These are phyloP conservation scores for Acrobasis suavella DNA, from an alignment of 2,888 invertebrate species.

Conservation along the genomic window DNA sequence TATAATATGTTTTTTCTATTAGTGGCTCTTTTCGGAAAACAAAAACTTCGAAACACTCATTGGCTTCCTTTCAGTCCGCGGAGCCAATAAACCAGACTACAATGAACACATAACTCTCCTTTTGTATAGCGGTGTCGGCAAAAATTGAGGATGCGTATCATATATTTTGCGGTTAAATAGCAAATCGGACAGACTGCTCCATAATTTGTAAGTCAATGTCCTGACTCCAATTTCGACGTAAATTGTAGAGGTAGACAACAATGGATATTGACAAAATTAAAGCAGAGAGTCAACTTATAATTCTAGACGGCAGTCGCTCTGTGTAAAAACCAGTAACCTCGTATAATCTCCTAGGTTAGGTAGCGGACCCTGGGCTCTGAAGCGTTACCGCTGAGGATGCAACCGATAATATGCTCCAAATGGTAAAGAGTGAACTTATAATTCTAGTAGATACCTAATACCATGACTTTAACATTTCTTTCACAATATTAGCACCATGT, in stretches of 20 bases:
- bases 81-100: not conserved
- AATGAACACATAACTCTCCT: conserved; percentile 12
- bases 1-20: no score
- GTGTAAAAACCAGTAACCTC: no score
- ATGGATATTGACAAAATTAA: not conserved
- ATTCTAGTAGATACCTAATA: no score
- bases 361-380: no score
- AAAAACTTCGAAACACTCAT: not conserved
- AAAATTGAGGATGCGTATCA: conserved; percentile 18
- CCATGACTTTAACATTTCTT: no score
- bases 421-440: no score
- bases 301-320: no score
- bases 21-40: no score
- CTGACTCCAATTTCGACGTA: not conserved
- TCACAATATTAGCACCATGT: no score
- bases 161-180: conserved; percentile 15
- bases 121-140: conserved; percentile 6
- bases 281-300: not conserved
- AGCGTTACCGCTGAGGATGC: no score
- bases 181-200: conserved; percentile 1
- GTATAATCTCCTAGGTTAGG: no score
- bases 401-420: no score
- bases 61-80: not conserved
- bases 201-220: conserved; percentile 10
- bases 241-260: conserved; percentile 7